Percentiles rank a stretch among this genome's conserved stretches.
phyloP scores from a whole-genome alignment of 2,797 vertebrate genomes.

The Meriones psammophilus region DNA sequence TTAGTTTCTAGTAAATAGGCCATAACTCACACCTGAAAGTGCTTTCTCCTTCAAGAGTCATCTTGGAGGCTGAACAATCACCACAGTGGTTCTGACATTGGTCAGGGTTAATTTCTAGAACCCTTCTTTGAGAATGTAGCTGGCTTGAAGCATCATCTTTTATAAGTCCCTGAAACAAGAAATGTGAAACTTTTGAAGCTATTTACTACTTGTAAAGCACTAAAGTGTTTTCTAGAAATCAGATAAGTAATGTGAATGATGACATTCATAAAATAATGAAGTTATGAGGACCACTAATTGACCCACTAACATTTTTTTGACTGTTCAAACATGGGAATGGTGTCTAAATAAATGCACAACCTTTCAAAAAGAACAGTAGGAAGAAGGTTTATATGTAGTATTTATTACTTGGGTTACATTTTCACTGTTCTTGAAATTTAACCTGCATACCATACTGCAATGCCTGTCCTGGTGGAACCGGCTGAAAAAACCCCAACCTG shows the following conservation, averaged over 20 bases:
- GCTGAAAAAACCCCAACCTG: slow-evolving; percentile 2
- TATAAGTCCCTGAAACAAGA: background rate
- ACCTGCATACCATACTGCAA: background rate
- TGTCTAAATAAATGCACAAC: background rate
- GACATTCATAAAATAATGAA: slow-evolving; percentile 26
- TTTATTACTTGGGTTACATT: background rate
- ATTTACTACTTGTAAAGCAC: slow-evolving; percentile 45
- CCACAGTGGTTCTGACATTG: slow-evolving; percentile 16
- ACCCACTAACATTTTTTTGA: background rate
- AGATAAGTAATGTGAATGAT: slow-evolving; percentile 1
- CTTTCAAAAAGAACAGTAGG: background rate
- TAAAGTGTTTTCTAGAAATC: slow-evolving; percentile 21
- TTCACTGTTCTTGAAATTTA: background rate
- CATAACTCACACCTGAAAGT: slow-evolving; percentile 31
- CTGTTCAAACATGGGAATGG: background rate
- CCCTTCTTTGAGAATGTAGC: background rate
- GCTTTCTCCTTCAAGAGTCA: slow-evolving; percentile 53
- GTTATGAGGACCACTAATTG: slow-evolving; percentile 20
- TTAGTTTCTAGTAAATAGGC: slow-evolving; percentile 52
- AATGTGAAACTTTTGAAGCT: slow-evolving; percentile 38
- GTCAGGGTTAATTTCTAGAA: slow-evolving; percentile 44
- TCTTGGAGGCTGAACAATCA: background rate
- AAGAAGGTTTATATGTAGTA: background rate
- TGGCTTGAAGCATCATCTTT: background rate
- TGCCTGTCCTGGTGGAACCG: background rate